Conservation (phyloP, 2,113 vertebrate genomes). For the Sander lucioperca region DNA sequence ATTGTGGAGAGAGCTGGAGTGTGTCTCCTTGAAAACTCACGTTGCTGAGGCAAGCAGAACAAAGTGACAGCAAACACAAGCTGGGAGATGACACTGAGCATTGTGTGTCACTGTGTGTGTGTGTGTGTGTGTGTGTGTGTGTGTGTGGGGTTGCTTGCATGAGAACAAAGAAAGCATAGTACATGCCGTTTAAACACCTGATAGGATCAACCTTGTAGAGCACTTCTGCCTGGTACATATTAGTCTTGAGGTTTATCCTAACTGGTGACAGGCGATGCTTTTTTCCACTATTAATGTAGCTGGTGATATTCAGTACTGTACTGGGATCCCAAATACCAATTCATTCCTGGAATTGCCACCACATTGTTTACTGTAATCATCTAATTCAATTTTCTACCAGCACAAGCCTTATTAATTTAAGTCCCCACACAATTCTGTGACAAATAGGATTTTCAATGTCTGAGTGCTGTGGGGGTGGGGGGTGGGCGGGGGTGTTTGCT, state of each 20-base stretch:
- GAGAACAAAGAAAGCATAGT: background rate
- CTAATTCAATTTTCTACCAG: conserved; percentile 43
- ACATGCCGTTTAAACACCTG: background rate
- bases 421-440: conserved; percentile 60
- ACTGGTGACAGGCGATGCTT: background rate
- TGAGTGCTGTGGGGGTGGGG: conserved; percentile 26
- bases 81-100: conserved; percentile 30
- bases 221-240: background rate
- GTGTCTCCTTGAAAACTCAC: conserved; percentile 62
- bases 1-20: conserved; percentile 31
- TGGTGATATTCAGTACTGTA: background rate
- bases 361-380: conserved; percentile 52
- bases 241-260: background rate
- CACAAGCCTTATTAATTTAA: conserved; percentile 63
- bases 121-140: background rate
- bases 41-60: conserved; percentile 63
- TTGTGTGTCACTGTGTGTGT: background rate
- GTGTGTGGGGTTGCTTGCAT: background rate
- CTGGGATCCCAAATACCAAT: background rate
- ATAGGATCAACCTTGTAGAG: background rate
- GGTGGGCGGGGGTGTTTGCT: background rate
- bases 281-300: background rate
- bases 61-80: conserved; percentile 42
- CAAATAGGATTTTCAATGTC: conserved; percentile 63
- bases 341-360: conserved; percentile 20